Evolutionary conservation across 2,797 vertebrate genomes (phyloP), one percentile per base, ranked within the genome.

Genomic region (Podarcis siculus): DNA sequence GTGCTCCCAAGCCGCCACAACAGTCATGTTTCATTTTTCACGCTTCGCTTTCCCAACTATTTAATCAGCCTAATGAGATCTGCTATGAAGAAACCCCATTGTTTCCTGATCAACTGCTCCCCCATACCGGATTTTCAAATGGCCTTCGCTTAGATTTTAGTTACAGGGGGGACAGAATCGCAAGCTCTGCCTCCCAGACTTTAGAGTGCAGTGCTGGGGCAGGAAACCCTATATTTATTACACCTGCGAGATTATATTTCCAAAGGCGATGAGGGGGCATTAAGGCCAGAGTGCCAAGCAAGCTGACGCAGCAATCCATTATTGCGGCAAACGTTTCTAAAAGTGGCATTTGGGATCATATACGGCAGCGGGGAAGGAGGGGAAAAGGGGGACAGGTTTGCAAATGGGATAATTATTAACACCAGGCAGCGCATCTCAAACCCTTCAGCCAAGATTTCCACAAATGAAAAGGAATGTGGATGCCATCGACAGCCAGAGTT

Each of bases 61-160:
- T 90, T 96, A 95, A 96, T 96, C 95, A 94, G 90, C 95, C 91
- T 96, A 96, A 96, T 96, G 95, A 96, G 96, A 88, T 67, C 92
- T 94, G 95, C 92, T 90, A 90, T 92, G 94, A 96, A 94, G 86
- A 95, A 95, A 93, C 87, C 78, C 87, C 90, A 95, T 96, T 96
- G 94, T 96, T 94, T 92, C 89, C 90, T 89, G 77, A 30, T 93
- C 87, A 92, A 91, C 89, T 81, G 89, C 32, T 32, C 88, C 93
- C 90, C 89, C 85, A 87, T 91, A 86, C 89, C 87, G 81, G 77
- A 80, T 75, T 55, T 90, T 91, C 90, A 25, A 95, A 95, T 90
- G 76, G 84, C 32, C 86, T 90, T 21, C 87, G 77, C 91, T 94
- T 88, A 93, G 90, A 87, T 90, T 84, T 85, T 71, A 35, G 72